phyloP scores from a whole-genome alignment of 1,140 invertebrate species.

The Phortica variegata region DNA sequence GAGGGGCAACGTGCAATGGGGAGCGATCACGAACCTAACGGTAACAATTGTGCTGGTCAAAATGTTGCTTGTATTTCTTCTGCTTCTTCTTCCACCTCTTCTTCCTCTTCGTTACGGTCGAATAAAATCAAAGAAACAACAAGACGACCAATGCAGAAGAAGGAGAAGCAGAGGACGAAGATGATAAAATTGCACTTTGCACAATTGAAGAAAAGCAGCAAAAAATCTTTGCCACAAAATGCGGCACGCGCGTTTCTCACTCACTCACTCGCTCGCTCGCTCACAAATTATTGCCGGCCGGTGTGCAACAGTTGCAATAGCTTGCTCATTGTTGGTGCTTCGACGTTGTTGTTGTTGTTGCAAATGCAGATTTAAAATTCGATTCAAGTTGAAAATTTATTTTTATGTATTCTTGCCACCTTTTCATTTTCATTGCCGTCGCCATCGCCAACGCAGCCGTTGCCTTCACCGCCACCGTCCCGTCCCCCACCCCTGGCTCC shows the following conservation, averaged over 20 bases:
- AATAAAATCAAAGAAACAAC: too few species aligned
- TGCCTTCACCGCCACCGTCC: too few species aligned
- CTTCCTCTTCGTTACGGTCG: too few species aligned
- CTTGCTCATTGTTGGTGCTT: neutral
- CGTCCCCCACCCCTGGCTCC: too few species aligned
- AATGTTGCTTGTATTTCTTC: too few species aligned
- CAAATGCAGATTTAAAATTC: slow-evolving; percentile 18
- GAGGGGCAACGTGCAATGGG: neutral
- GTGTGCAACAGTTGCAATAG: neutral
- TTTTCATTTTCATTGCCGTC: too few species aligned
- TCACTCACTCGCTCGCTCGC: neutral
- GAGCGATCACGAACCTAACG: slow-evolving; percentile 35
- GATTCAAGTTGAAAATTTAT: slow-evolving; percentile 53
- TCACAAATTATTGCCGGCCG: neutral
- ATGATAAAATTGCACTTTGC: too few species aligned
- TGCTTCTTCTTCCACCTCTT: too few species aligned
- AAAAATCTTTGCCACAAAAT: slow-evolving; percentile 13
- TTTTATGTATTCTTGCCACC: slow-evolving; percentile 25
- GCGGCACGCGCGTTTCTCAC: neutral
- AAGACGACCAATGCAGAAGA: too few species aligned
- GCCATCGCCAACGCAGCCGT: too few species aligned
- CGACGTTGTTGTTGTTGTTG: neutral
- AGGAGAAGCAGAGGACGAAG: too few species aligned
- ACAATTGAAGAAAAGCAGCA: too few species aligned
- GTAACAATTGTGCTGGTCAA: slow-evolving; percentile 48